Base-by-base conservation (phyloP, 2,888 invertebrate genomes). In the Clistopyga incitator region DNA sequence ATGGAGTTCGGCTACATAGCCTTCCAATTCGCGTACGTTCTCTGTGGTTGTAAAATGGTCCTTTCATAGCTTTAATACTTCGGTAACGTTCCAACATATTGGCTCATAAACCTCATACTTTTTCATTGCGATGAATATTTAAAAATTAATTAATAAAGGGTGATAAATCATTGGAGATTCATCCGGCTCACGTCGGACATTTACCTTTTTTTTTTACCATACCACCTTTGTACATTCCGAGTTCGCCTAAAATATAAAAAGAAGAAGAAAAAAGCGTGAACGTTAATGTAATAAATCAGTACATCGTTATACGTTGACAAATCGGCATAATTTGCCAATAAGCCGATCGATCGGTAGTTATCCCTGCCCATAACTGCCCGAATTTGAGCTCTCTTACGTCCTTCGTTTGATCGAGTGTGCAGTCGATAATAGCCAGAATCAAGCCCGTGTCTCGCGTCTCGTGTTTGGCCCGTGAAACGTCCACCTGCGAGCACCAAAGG, bases 51-150 rank as follows among this genome's bases (percentile, higher is more conserved):
- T n/a, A 20, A 38, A 77, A 67, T 42, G n/a, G 56, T 25, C 15
- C 47, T 67, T 81, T 67, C 47, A 77, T 61, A 38, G 59, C 50
- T 71, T 72, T 59, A 45, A 67, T 50, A 77, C 72, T 81, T 77
- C 20, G 47, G 23, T 38, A 29, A 72, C 56, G 45, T 10, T 11
- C 38, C 38, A 45, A 47, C 18, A 34, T 52, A 75, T 75, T 52
- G 52, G 52, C 0, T 0, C 52, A 38, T 65, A 75, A 78, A 71
- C 25, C 42, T 54, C n/a, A 18, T 38, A 29, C 52, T 38, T 20
- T 15, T 47, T 13, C 15, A 23, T 20, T 8, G 34, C 4, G 6
- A 6, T 38, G 34, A 38, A 38, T 38, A 29, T 29, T 29, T 29
- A 6, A 38, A 8, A 38, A 8, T 38, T 38, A 72, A n/a, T 45